These are phyloP conservation scores for Acipenser oxyrinchus DNA, from an alignment of 2,797 vertebrate genomes.

Conservation along the genomic window DNA sequence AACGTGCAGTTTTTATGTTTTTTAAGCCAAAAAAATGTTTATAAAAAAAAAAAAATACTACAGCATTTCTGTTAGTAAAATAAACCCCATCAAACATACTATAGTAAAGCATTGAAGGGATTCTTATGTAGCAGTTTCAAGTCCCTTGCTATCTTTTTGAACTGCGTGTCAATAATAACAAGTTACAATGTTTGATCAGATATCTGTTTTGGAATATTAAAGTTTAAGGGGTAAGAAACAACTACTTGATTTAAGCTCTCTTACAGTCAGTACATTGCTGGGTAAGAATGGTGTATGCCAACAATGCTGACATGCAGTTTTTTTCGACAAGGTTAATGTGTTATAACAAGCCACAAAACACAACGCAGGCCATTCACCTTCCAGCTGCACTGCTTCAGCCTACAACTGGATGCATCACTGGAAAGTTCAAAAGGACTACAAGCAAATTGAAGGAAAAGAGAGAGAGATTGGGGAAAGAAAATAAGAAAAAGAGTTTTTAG, in stretches of 20 bases:
- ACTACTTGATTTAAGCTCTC: not conserved
- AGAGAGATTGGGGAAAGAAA: slow-evolving; percentile 38
- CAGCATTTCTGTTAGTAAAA: slow-evolving; percentile 34
- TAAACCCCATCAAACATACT: not conserved
- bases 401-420: slow-evolving; percentile 69
- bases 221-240: slow-evolving; percentile 5
- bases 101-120: not conserved
- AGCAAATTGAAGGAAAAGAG: slow-evolving; percentile 44
- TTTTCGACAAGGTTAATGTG: slow-evolving; percentile 26
- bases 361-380: slow-evolving; percentile 76
- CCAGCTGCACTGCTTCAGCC: slow-evolving; percentile 69
- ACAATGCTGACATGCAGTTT: slow-evolving; percentile 15
- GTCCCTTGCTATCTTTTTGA: too few relatives aligned
- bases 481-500: slow-evolving; percentile 37
- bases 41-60: slow-evolving; percentile 15
- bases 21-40: not conserved
- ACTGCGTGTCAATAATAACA: too few relatives aligned
- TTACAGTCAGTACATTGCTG: too few relatives aligned
- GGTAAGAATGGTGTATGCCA: too few relatives aligned
- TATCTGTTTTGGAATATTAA: too few relatives aligned
- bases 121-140: not conserved
- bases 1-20: slow-evolving; percentile 30
- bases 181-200: too few relatives aligned
- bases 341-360: slow-evolving; percentile 28
- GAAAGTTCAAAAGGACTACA: slow-evolving; percentile 69